Evolutionary conservation across 2,888 invertebrate species (phyloP), one percentile per base, ranked within the genome.

Genomic region (Archips xylosteana): DNA sequence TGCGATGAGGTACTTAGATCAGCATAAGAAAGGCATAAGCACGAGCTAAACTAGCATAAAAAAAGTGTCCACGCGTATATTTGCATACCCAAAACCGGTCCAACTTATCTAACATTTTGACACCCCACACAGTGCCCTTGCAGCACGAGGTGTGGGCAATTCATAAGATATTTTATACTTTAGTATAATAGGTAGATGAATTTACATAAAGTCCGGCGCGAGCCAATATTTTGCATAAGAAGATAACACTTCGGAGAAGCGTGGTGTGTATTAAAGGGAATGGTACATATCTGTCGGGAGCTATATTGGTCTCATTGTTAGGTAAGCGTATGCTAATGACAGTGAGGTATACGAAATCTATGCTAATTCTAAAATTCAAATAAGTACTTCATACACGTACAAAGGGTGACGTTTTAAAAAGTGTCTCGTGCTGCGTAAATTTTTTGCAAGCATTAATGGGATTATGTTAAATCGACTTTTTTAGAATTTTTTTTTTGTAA

Each of bases 171-270:
- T 87, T 86, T 81, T 83, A 81, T 85, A 86, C 87, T 87, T 87
- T 85, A 88, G 87, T 82, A 80, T 84, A 82, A 74, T 77, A 74
- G 77, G 82, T 83, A 89, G 87, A 87, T 85, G 90, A 82, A 92
- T 94, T 94, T 91, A 89, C 94, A 94, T 94, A 92, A 86, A 89
- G 91, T 92, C 91, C 88, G 85, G 89, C 94, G 91, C 94, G 92
- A 91, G 93, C 91, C 88, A 88, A 92, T 89, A 90, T 91, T 93
- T 93, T 92, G 91, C 92, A 92, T 92, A 92, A 89, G 87, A 86
- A 89, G 91, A 92, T 91, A 91, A 88, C 87, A 83, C 84, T 91
- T 89, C 89, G 87, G 85, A 83, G 89, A 88, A 83, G 82, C 85
- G 84, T 83, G 86, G 80, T 81, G 81, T 85, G 83, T 84, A 85